Percentiles rank a stretch among this genome's conserved stretches.
These are phyloP conservation scores for Oryzias woworae DNA, from an alignment of 2,113 vertebrate genomes.

Conservation along the genomic window DNA sequence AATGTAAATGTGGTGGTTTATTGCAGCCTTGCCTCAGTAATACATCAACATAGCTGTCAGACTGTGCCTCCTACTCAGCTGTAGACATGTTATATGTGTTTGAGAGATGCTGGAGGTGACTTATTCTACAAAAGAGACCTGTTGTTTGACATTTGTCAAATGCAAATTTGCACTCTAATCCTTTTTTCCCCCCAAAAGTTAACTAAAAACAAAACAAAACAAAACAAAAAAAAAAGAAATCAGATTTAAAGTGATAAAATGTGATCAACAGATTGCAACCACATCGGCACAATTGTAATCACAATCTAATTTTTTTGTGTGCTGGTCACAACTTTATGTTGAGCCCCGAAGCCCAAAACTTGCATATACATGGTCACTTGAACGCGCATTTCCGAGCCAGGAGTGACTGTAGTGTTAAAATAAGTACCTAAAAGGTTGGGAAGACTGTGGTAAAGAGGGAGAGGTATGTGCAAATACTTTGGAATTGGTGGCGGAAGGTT, in stretches of 20 bases:
- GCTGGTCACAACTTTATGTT: too few relatives aligned
- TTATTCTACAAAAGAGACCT: conserved; percentile 9
- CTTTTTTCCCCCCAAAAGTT: background rate
- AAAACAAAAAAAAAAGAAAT: background rate
- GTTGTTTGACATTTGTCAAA: conserved; percentile 11
- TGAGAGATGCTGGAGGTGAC: conserved; percentile 23
- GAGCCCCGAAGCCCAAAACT: too few relatives aligned
- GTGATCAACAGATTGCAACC: too few relatives aligned
- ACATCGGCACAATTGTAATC: too few relatives aligned
- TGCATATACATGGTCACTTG: too few relatives aligned
- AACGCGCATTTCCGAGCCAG: too few relatives aligned
- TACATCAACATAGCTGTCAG: conserved; percentile 8
- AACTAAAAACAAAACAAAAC: background rate
- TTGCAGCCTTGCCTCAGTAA: conserved; percentile 1
- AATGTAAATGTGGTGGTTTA: conserved; percentile 13
- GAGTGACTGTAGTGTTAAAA: too few relatives aligned
- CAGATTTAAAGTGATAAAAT: background rate
- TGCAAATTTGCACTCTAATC: conserved; percentile 5
- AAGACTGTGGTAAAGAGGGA: too few relatives aligned
- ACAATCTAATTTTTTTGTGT: too few relatives aligned
- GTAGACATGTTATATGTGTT: conserved; percentile 16
- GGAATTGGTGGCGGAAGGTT: too few relatives aligned
- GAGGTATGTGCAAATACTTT: too few relatives aligned
- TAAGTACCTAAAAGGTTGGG: too few relatives aligned
- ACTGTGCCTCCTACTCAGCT: conserved; percentile 9